A percentile compares a stretch with the other conserved stretches of the same genome.
These are phyloP conservation scores for Forbesichthys agassizii DNA, from an alignment of 2,113 vertebrate genomes.

Conservation along the genomic window DNA sequence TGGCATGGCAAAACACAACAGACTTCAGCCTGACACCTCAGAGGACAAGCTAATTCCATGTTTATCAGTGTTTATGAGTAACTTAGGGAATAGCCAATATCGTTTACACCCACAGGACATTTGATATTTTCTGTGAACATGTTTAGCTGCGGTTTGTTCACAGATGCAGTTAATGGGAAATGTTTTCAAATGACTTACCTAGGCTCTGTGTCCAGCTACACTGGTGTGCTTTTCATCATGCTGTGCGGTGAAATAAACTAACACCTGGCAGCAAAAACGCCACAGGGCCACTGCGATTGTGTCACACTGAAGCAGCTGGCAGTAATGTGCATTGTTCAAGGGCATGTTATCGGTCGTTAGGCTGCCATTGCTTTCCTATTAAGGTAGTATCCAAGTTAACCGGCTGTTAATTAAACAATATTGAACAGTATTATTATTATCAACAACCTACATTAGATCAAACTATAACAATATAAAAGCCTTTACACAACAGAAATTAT, in stretches of 20 bases:
- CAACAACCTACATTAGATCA: neutral
- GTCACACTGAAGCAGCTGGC: neutral
- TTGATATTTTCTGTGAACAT: too few relatives aligned
- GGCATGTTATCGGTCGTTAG: neutral
- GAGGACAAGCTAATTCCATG: slow-evolving; percentile 22
- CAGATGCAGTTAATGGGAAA: too few relatives aligned
- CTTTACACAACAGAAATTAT: neutral
- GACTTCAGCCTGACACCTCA: slow-evolving; percentile 29
- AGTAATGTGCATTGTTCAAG: neutral
- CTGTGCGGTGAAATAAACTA: neutral
- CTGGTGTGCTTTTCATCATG: neutral
- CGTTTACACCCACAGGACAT: too few relatives aligned
- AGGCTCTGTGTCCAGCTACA: neutral
- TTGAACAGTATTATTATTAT: neutral
- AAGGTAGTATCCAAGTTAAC: neutral
- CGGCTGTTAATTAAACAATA: neutral
- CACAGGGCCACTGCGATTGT: neutral
- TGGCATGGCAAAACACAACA: slow-evolving; percentile 24
- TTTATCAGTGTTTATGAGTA: neutral
- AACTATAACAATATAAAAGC: neutral
- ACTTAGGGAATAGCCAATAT: neutral
- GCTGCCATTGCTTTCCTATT: neutral
- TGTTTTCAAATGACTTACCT: neutral
- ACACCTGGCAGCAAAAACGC: neutral
- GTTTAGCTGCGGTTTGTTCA: too few relatives aligned